phyloP scores from a whole-genome alignment of 92 coral and sea anemone genomes.

The Porites divaricata region DNA sequence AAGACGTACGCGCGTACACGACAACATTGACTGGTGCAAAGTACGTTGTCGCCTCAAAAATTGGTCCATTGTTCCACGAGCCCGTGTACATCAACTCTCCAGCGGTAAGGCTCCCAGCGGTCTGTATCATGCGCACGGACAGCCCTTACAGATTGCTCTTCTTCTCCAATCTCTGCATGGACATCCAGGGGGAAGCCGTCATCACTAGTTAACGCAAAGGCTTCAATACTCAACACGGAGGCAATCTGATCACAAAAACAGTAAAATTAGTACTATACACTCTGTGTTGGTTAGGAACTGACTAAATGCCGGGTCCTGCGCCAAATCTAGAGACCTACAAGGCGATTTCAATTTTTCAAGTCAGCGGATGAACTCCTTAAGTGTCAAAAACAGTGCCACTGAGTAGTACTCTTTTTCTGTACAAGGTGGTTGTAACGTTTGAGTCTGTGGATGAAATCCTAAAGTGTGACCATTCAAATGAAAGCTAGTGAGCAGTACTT shows the following conservation, averaged over 20 bases:
- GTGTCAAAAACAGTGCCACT: too few species aligned
- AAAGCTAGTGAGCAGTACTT: too few species aligned
- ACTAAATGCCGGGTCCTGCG: too few species aligned
- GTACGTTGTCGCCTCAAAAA: not conserved
- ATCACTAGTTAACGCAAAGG: slow-evolving; percentile 18
- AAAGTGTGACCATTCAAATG: too few species aligned
- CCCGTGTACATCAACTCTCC: slow-evolving; percentile 55
- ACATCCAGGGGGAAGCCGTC: slow-evolving; percentile 33
- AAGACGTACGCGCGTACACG: too few species aligned
- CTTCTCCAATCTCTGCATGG: slow-evolving; percentile 42
- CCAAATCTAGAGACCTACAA: too few species aligned
- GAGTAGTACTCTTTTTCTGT: too few species aligned
- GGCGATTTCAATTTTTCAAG: too few species aligned
- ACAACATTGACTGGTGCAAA: not conserved
- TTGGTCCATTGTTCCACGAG: slow-evolving; percentile 25
- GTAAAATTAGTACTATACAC: not conserved
- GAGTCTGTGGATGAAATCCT: too few species aligned
- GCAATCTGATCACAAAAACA: slow-evolving; percentile 17
- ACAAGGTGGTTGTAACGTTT: too few species aligned
- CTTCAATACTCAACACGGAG: not conserved
- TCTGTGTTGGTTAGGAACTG: too few species aligned
- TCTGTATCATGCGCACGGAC: slow-evolving; percentile 47
- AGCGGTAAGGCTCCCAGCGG: slow-evolving; percentile 41
- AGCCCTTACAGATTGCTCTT: slow-evolving; percentile 48
- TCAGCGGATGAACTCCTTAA: too few species aligned